These are phyloP conservation scores for Kryptopterus vitreolus DNA, from an alignment of 2,797 vertebrate species.

Conservation along the genomic window DNA sequence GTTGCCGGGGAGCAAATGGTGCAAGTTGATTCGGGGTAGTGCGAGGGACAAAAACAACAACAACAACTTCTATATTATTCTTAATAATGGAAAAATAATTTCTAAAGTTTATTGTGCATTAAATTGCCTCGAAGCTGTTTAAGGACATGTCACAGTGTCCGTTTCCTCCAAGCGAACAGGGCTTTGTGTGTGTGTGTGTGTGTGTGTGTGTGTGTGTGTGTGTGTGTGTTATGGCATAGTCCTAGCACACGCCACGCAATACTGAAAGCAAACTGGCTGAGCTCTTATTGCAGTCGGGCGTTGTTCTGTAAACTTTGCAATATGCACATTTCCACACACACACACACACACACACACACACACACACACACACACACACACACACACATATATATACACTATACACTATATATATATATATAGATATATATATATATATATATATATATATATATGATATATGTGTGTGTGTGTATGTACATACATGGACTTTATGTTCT, in stretches of 20 bases:
- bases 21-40: no score
- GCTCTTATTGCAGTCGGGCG: constrained; percentile 44
- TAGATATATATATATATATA: no score
- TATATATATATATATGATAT: no score
- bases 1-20: no score
- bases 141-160: background rate
- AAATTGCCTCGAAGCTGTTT: background rate
- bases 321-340: constrained; percentile 59
- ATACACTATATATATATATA: no score
- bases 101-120: no score
- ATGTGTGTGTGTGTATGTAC: background rate
- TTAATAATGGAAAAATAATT: no score
- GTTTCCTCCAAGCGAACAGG: background rate
- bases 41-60: no score
- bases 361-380: no score
- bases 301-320: constrained; percentile 49
- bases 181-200: background rate
- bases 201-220: background rate
- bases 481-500: background rate
- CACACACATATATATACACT: no score
- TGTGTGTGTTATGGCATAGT: background rate
- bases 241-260: constrained; percentile 15
- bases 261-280: constrained; percentile 27
- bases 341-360: no score
- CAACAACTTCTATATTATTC: no score